phyloP scores from a whole-genome alignment of 2,888 invertebrate genomes.

The Gastrophysa polygoni region DNA sequence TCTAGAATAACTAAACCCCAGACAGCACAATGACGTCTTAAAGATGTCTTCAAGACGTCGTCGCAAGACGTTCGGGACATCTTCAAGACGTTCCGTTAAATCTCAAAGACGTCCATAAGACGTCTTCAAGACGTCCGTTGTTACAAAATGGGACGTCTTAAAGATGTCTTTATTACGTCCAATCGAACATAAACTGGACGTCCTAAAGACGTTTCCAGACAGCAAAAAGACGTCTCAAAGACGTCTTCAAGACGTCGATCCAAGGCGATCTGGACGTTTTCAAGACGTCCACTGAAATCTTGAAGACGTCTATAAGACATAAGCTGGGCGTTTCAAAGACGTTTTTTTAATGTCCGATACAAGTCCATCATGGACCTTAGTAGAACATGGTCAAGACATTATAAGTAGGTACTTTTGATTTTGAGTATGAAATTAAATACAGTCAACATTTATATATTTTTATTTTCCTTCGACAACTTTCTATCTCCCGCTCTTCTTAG shows the following conservation, averaged over 20 bases:
- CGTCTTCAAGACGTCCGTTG: constrained; percentile 1
- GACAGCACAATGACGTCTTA: too few relatives aligned
- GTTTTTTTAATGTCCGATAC: neutral
- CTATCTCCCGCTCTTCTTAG: neutral
- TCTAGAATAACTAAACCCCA: too few relatives aligned
- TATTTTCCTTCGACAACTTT: neutral
- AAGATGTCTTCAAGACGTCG: too few relatives aligned
- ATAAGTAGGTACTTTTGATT: neutral
- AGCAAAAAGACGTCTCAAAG: neutral
- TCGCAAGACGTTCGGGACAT: too few relatives aligned
- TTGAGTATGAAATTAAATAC: neutral
- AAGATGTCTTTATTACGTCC: constrained; percentile 4
- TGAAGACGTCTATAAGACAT: neutral
- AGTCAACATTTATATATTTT: neutral
- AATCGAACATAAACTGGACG: neutral
- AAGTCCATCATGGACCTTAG: neutral
- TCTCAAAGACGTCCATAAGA: neutral
- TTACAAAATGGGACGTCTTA: neutral
- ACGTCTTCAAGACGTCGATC: neutral
- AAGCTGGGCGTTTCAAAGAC: neutral
- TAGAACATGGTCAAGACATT: neutral
- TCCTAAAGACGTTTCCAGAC: neutral
- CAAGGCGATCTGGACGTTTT: neutral
- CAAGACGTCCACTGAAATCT: neutral
- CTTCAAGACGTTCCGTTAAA: neutral